Percentiles rank a stretch among this genome's conserved stretches.
Conservation (phyloP, 2,113 vertebrate species). For the Trachemys scripta region DNA sequence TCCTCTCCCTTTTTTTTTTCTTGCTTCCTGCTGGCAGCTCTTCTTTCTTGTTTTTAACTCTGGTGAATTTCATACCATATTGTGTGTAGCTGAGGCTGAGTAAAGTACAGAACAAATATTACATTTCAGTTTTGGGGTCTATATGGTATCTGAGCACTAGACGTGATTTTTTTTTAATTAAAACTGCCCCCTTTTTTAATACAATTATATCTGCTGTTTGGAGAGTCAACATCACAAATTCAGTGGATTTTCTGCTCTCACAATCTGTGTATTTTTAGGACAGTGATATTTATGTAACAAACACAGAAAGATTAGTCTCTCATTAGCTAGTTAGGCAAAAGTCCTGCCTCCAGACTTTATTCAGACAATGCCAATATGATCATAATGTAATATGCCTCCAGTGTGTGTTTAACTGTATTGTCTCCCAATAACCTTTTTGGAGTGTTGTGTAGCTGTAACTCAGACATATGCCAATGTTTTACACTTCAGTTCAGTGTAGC, state of each 20-base stretch:
- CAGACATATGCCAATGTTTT: neutral
- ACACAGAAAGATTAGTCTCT: slow-evolving; percentile 44
- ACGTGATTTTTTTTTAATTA: neutral
- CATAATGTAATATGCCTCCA: slow-evolving; percentile 15
- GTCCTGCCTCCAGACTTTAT: slow-evolving; percentile 42
- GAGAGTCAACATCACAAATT: neutral
- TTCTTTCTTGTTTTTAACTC: neutral
- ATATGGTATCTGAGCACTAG: neutral
- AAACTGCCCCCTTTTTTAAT: neutral
- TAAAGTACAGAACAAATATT: fast-evolving
- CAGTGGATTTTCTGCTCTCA: slow-evolving; percentile 8
- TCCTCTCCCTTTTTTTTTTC: neutral
- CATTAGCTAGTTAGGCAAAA: slow-evolving; percentile 47
- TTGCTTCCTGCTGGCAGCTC: neutral
- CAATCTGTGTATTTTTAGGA: slow-evolving; percentile 31
- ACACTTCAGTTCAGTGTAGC: slow-evolving; percentile 1
- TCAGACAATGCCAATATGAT: slow-evolving; percentile 33
- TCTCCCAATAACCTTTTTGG: neutral
- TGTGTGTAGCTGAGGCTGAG: neutral
- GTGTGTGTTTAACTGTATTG: neutral
- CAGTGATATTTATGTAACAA: neutral
- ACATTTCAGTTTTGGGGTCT: neutral
- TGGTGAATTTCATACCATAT: neutral
- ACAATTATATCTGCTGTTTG: neutral
- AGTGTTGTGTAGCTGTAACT: neutral